phyloP scores from a whole-genome alignment of 2,888 invertebrate species.

The Trachelus tabidus region DNA sequence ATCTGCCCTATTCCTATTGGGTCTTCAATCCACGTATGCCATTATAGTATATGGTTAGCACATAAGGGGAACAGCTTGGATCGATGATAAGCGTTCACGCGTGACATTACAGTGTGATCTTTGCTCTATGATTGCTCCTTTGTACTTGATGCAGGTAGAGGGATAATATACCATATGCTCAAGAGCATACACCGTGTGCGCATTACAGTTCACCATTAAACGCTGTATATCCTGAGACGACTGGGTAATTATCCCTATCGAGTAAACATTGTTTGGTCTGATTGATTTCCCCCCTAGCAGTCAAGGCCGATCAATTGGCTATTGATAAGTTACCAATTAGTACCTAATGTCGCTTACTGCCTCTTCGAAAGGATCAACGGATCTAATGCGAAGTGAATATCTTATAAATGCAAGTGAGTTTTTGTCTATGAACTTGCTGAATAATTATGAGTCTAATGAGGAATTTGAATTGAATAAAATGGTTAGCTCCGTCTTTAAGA shows the following conservation, averaged over 20 bases:
- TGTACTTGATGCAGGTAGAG: constrained; percentile 29
- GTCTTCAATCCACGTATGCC: not conserved
- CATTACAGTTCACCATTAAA: constrained; percentile 4
- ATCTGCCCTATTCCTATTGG: not conserved
- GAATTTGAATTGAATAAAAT: not conserved
- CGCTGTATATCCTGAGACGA: constrained; percentile 10
- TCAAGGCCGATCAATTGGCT: not conserved
- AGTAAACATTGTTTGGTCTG: constrained; percentile 22
- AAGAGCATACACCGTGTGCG: not conserved
- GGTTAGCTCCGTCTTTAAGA: not conserved
- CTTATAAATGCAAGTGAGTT: not conserved
- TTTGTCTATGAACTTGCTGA: not conserved
- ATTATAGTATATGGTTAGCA: not conserved
- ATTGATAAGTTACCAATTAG: not conserved
- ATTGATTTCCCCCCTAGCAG: not conserved
- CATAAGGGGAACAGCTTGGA: not conserved
- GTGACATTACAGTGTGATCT: constrained; percentile 6
- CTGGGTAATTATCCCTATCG: constrained; percentile 44
- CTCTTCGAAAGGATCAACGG: not conserved
- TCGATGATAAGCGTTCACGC: constrained; percentile 4
- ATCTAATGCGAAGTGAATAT: not conserved
- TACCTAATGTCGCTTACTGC: not conserved
- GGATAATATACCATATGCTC: constrained; percentile 13
- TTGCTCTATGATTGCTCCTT: constrained; percentile 32
- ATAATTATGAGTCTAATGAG: not conserved